Conservation (phyloP, 2,797 vertebrate genomes). For the Phalloptychus januarius region DNA sequence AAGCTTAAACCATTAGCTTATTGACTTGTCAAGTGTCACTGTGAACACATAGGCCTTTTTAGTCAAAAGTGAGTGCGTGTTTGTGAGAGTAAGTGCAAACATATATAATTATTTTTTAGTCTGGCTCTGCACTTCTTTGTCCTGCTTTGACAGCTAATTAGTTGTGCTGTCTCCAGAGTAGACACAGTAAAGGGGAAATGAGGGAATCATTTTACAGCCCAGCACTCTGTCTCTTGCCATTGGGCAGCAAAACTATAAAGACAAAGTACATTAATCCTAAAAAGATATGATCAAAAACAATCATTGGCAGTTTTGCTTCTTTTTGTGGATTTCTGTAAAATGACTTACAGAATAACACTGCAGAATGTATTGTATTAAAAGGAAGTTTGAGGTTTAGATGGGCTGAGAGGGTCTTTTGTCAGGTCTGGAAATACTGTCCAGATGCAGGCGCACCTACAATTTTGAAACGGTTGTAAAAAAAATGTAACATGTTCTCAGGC, state of each 20-base stretch:
- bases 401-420: too few species aligned
- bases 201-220: conserved; percentile 33
- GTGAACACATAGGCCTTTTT: conserved; percentile 66
- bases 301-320: not conserved
- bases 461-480: too few species aligned
- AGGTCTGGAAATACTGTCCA: too few species aligned
- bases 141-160: conserved; percentile 76
- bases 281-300: not conserved
- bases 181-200: conserved; percentile 57
- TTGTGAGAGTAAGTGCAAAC: conserved; percentile 30
- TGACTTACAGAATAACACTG: not conserved
- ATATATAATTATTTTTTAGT: conserved; percentile 66
- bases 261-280: not conserved
- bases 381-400: not conserved
- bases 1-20: conserved; percentile 76
- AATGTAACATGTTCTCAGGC: too few species aligned
- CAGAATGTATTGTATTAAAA: not conserved
- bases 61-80: conserved; percentile 32
- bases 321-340: not conserved
- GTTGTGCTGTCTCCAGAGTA: conserved; percentile 65
- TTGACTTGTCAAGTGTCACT: conserved; percentile 80
- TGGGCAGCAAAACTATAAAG: not conserved
- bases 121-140: conserved; percentile 59
- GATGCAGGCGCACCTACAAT: too few species aligned
- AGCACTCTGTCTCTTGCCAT: not conserved